Base-by-base conservation (phyloP, 2,888 invertebrate species). In the Pediacus dermestoides region DNA sequence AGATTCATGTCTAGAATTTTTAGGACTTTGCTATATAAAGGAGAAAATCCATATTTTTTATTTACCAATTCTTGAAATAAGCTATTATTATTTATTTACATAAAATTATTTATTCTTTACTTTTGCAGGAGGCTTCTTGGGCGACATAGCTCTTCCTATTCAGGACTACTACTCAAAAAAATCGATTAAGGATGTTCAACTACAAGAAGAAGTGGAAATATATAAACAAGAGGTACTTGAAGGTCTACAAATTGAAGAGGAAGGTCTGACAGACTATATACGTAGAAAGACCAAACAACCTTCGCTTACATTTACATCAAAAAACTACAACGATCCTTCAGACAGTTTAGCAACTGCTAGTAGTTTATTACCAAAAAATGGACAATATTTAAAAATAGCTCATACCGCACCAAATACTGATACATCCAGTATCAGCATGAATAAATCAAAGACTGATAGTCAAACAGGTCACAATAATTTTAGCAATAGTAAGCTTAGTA, bases 241-340 rank as follows among this genome's bases (percentile, higher is more conserved):
- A 67, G 88, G 88, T 1, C 71, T 88, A 9, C 87, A 88, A 66
- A 85, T 88, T 3, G 88, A 88, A 70, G 88, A 88, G 60, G 88
- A 88, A 64, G 88, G 88, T 2, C 72, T 88, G 3, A 81, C 85
- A 9, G 86, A 86, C 70, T 76, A 82, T 40, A 68, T 84, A 42
- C 74, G 83, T 43, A 82, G 82, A 60, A 81, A 83, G 64, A 81
- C 82, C 0, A 84, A 84, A 59, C 78, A 82, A 44, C 76, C 80
- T n/a, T 42, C 59, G 3, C 52, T 48, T 3, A 31, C 36, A n/a
- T 30, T 45, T 3, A 42, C 55, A 4, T 41, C 57, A 9, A 54
- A 52, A 33, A 60, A 53, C 44, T 61, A 61, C 46, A 69, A 68
- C 42, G 68, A 67, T 42, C 66, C 66, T 2, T 52, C 60, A 32